These are phyloP conservation scores for Spodoptera exigua DNA, from an alignment of 2,888 invertebrate genomes.

Conservation along the genomic window DNA sequence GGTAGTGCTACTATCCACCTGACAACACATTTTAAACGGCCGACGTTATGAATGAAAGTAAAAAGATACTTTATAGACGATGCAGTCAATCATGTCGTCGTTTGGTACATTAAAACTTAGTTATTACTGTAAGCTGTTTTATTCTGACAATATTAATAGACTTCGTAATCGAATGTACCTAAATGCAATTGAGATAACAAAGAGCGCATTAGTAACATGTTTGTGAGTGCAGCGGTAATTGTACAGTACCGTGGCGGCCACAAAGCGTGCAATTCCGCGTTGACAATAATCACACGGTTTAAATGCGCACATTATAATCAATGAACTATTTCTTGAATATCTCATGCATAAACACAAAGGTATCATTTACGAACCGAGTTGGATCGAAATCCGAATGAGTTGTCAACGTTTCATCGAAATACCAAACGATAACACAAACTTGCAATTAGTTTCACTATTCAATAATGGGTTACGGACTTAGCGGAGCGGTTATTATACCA, in stretches of 20 bases:
- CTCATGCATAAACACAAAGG: slow-evolving; percentile 51
- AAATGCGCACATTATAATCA: slow-evolving; percentile 51
- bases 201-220: slow-evolving; percentile 39
- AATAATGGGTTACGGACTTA: slow-evolving; percentile 14
- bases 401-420: slow-evolving; percentile 39
- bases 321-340: slow-evolving; percentile 52
- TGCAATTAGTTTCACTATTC: slow-evolving; percentile 26
- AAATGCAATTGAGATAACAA: slow-evolving; percentile 49
- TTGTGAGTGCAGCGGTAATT: slow-evolving; percentile 42
- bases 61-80: slow-evolving; percentile 40
- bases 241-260: slow-evolving; percentile 34
- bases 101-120: slow-evolving; percentile 42
- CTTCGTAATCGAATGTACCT: slow-evolving; percentile 36
- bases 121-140: slow-evolving; percentile 36
- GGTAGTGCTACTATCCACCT: slow-evolving; percentile 60
- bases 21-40: slow-evolving; percentile 58
- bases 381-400: slow-evolving; percentile 37
- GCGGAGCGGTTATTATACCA: no score
- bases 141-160: slow-evolving; percentile 35
- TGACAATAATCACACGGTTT: slow-evolving; percentile 53
- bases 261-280: slow-evolving; percentile 48
- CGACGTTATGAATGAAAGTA: slow-evolving; percentile 60
- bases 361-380: slow-evolving; percentile 42
- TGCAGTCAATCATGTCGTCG: slow-evolving; percentile 38
- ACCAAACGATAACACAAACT: slow-evolving; percentile 17